Conservation (phyloP, 37 sponge, comb jelly and placozoan genomes). For the Tethya wilhelma region DNA sequence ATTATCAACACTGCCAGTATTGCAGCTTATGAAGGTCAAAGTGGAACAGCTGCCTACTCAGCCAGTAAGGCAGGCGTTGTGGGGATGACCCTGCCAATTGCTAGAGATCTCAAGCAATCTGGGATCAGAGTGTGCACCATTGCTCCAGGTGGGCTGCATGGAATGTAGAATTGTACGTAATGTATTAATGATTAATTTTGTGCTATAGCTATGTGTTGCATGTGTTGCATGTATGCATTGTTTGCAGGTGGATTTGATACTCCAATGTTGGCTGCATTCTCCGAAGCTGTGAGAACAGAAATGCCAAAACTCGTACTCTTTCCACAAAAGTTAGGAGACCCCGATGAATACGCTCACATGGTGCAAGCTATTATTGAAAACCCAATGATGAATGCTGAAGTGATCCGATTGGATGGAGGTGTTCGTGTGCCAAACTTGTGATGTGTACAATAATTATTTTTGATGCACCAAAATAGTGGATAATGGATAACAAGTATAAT, state of each 20-base stretch:
- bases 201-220: too few relatives aligned
- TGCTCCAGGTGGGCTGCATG: too few relatives aligned
- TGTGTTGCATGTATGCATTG: too few relatives aligned
- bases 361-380: conserved; percentile 90
- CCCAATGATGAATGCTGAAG: conserved; percentile 91
- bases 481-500: too few relatives aligned
- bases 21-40: conserved; percentile 98
- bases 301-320: conserved; percentile 82
- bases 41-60: conserved; percentile 96
- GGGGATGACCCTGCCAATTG: conserved; percentile 92
- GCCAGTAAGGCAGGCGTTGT: conserved; percentile 92
- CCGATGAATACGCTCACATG: conserved; percentile 93
- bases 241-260: conserved; percentile 31
- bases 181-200: too few relatives aligned
- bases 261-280: conserved; percentile 67
- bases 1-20: conserved; percentile 98
- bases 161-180: too few relatives aligned
- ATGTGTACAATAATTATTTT: too few relatives aligned
- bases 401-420: conserved; percentile 95
- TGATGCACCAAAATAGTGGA: too few relatives aligned
- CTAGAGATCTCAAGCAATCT: conserved; percentile 78
- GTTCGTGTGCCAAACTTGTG: conserved; percentile 93
- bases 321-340: conserved; percentile 85
- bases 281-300: conserved; percentile 74
- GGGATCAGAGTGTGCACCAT: conserved; percentile 94